These are phyloP conservation scores for Byasa hedistus DNA, from an alignment of 2,888 invertebrate genomes.

Conservation along the genomic window DNA sequence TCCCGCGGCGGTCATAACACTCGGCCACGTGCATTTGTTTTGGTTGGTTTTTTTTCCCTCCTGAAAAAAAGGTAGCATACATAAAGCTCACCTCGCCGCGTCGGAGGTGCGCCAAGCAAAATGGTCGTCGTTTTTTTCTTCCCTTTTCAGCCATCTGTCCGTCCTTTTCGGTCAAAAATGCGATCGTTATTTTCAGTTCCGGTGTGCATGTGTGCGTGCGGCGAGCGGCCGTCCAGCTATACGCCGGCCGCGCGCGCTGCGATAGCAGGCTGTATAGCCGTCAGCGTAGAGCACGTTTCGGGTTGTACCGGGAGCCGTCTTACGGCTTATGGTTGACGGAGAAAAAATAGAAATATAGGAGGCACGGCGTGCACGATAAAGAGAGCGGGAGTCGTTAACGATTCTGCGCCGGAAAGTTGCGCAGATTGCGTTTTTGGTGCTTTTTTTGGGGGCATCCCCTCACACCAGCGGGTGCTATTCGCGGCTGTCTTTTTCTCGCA, in stretches of 20 bases:
- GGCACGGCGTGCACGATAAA: slow-evolving; percentile 77
- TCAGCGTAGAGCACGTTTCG: slow-evolving; percentile 39
- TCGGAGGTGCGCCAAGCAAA: slow-evolving; percentile 77
- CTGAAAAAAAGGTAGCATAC: slow-evolving; percentile 74
- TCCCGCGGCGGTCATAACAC: slow-evolving; percentile 76
- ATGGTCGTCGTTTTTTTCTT: slow-evolving; percentile 80
- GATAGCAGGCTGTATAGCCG: slow-evolving; percentile 37
- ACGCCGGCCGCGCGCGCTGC: slow-evolving; percentile 42
- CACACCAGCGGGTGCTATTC: slow-evolving; percentile 78
- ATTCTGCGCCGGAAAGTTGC: slow-evolving; percentile 81
- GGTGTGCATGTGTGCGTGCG: slow-evolving; percentile 75
- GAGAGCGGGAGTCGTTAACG: slow-evolving; percentile 80
- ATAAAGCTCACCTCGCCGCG: slow-evolving; percentile 70
- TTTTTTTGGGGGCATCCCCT: slow-evolving; percentile 80
- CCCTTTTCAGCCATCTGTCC: slow-evolving; percentile 80
- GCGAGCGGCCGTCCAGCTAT: slow-evolving; percentile 56
- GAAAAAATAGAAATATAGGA: slow-evolving; percentile 81
- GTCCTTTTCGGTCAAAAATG: slow-evolving; percentile 80
- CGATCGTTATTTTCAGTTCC: slow-evolving; percentile 81
- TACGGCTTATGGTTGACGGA: slow-evolving; percentile 72
- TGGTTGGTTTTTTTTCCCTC: slow-evolving; percentile 72
- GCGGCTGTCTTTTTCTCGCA: slow-evolving; percentile 76
- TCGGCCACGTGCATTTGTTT: slow-evolving; percentile 79
- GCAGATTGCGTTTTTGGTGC: slow-evolving; percentile 81
- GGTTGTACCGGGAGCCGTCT: slow-evolving; percentile 50